A percentile compares a stretch with the other conserved stretches of the same genome.
Evolutionary conservation across 2,797 vertebrate genomes (phyloP).

Genomic region (Peromyscus nudipes): DNA sequence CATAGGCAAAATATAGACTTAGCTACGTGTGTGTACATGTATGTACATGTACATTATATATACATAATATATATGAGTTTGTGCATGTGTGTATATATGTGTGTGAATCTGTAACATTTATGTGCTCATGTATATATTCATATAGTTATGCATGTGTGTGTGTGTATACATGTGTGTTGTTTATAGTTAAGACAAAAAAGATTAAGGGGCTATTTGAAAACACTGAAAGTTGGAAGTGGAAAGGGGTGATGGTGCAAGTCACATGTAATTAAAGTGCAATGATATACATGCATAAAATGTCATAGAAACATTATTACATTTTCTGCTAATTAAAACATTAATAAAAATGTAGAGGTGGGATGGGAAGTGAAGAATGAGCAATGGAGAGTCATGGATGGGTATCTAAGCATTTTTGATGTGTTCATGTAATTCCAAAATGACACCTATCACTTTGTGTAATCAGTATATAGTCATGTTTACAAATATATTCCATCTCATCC

Average conservation of each 20-base stretch:
- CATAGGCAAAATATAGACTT: neutral
- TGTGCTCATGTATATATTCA: neutral
- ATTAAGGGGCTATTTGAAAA: neutral
- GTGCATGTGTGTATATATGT: neutral
- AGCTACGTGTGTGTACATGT: neutral
- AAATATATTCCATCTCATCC: neutral
- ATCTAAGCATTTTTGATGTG: neutral
- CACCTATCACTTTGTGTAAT: neutral
- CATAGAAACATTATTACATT: neutral
- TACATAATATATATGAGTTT: neutral
- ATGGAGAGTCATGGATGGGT: neutral
- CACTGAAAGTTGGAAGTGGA: neutral
- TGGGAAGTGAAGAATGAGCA: neutral
- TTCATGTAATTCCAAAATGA: neutral
- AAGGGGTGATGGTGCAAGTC: neutral
- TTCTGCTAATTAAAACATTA: neutral
- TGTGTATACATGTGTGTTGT: neutral
- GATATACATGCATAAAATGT: neutral
- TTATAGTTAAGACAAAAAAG: neutral
- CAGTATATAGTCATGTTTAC: neutral
- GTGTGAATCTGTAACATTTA: neutral
- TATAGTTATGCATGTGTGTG: too few relatives aligned
- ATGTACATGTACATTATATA: neutral
- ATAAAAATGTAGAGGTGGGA: neutral
- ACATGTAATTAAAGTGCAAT: neutral